Evolutionary conservation across 2,113 vertebrate genomes (phyloP), one percentile per base, ranked within the genome.

Genomic region (Colossoma macropomum): DNA sequence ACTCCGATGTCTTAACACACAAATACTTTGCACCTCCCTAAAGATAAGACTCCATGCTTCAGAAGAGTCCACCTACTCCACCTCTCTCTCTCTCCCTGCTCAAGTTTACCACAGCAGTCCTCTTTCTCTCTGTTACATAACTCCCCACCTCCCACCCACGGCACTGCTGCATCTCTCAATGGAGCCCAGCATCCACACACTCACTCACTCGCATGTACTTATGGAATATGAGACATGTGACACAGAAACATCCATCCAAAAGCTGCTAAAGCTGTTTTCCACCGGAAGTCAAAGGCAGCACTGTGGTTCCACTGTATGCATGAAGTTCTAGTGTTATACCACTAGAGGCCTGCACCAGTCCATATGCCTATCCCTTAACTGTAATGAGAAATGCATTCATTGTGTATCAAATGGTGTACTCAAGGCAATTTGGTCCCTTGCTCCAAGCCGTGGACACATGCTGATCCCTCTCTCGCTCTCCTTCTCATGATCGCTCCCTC

Each of bases 121-220:
- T 70, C 68, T 48, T 68, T 78, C 68, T 63, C 69, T 81, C 19
- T 0, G 78, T 87, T 87, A 84, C 79, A 75, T 78, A 87, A 87
- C 71, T 25, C 41, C 75, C 54, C 54, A 17, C 65, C 75, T 74
- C 71, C 82, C 82, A 73, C 86, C 86, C 82, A 84, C 85, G 54
- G 27, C 70, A 77, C 69, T 66, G 34, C 85, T 74, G 83, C 83
- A 73, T 80, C 83, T 70, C 76, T 84, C 83, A 80, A 82, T 83
- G 85, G 83, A 79, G 71, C 41, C 69, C 25, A 41, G 52, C 54
- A 56, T 75, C 56, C 76, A 41, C 83, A 74, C 77, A 56, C 65
- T 59, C 78, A 74, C 77, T 60, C 78, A 63, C 56, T 17, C 28
- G 27, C 38, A 60, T 3, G 21, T 23, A 74, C n/a, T 52, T 41